Conservation (phyloP, 2,888 invertebrate species). For the Troides oblongomaculatus region DNA sequence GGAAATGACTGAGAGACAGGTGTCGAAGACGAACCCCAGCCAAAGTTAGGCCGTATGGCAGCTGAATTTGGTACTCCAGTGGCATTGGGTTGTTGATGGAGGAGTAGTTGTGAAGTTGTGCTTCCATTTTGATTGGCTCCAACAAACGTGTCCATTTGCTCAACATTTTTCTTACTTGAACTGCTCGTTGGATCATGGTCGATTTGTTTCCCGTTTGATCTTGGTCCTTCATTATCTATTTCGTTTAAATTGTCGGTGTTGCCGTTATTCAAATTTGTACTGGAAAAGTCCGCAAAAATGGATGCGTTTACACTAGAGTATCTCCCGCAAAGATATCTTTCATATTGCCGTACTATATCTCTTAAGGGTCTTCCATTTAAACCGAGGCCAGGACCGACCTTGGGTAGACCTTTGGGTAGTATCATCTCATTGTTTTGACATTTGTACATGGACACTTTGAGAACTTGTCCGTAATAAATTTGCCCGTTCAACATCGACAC, state of each 20-base stretch:
- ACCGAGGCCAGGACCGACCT: slow-evolving; percentile 58
- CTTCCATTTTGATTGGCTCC: not conserved
- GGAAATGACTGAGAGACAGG: not conserved
- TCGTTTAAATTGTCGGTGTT: not conserved
- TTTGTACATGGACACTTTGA: slow-evolving; percentile 50
- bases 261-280: not conserved
- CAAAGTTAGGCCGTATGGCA: not conserved
- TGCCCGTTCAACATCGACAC: slow-evolving; percentile 64
- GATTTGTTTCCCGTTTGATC: not conserved
- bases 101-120: slow-evolving; percentile 2
- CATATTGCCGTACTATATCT: slow-evolving; percentile 52
- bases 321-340: slow-evolving; percentile 45
- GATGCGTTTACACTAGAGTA: slow-evolving; percentile 30
- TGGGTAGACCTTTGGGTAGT: slow-evolving; percentile 56
- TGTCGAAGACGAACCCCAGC: not conserved
- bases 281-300: slow-evolving; percentile 27
- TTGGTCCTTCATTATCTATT: not conserved
- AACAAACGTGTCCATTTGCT: not conserved
- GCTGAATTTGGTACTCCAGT: not conserved
- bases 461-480: slow-evolving; percentile 46
- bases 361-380: slow-evolving; percentile 49
- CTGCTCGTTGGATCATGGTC: not conserved
- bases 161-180: not conserved
- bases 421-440: slow-evolving; percentile 38
- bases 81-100: not conserved